Base-by-base conservation (phyloP, 2,888 invertebrate genomes). In the Apomyelois bistriatella region DNA sequence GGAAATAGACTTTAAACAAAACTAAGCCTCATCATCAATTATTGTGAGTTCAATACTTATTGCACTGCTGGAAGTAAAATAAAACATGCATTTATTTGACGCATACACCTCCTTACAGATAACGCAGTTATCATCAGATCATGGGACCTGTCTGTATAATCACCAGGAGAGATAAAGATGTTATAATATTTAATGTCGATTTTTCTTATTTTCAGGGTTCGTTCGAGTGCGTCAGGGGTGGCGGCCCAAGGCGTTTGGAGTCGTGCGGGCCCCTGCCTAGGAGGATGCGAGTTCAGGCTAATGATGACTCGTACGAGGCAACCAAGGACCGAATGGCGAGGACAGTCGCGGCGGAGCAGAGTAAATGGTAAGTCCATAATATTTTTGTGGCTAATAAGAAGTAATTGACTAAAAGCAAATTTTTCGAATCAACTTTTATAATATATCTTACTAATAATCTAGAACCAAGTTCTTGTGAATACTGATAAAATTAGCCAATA, bases 251-350 rank as follows among this genome's bases (percentile, higher is more conserved):
- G 72, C 93, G 93, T 61, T 90, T 97, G 83, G 95, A 95, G 86
- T 94, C 94, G 70, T 93, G 97, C 88, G 98, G 98, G 66, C 93
- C 95, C 65, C 92, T 98, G 87, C 94, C 95, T 70, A 93, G 95
- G 81, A 96, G 96, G 82, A 95, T 98, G 93, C 94, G 97, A 62
- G 95, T 98, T 68, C 96, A 96, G 81, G 98, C 98, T 72, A 98
- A 97, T 76, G 98, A 98, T 77, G 98, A 98, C 92, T 96, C 97
- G 57, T 98, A 98, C 90, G 97, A 97, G 88, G 94, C 95, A 70
- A 98, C 98, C 65, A 93, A 95, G 87, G 94, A 96, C 82, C 94
- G 96, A 73, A 97, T 98, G 96, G 96, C 96, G 74, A 94, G 94
- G 74, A 96, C 95, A 64, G 97, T 97, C 83, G 96, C 98, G 82